These are phyloP conservation scores for Sebastes baramenuke DNA, from an alignment of 2,797 vertebrate genomes.

Conservation along the genomic window DNA sequence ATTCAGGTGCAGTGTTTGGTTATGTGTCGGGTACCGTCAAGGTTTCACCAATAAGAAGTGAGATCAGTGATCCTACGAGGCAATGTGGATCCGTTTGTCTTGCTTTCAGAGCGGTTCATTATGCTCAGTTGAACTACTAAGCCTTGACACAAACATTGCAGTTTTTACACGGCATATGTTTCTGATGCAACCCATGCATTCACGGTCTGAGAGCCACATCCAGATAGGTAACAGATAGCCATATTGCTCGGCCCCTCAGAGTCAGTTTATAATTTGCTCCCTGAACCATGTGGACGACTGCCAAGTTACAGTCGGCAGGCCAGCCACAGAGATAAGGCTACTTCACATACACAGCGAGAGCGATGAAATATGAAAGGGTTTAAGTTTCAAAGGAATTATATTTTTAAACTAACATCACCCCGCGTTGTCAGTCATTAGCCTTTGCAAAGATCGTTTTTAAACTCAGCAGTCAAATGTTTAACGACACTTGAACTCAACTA, in stretches of 20 bases:
- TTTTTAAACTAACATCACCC: not conserved
- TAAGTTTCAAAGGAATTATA: constrained; percentile 2
- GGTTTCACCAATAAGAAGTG: constrained; percentile 20
- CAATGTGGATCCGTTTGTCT: constrained; percentile 41
- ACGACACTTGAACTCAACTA: not conserved
- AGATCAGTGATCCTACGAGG: constrained; percentile 19
- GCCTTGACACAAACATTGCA: constrained; percentile 36
- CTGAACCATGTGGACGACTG: constrained; percentile 37
- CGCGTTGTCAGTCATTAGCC: not conserved
- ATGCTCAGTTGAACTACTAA: constrained; percentile 26
- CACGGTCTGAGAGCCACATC: constrained; percentile 38
- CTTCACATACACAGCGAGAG: constrained; percentile 13
- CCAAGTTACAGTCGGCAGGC: constrained; percentile 20
- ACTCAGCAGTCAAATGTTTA: constrained; percentile 11
- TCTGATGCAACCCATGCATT: constrained; percentile 29
- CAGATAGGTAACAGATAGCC: constrained; percentile 42
- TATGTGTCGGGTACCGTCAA: constrained; percentile 9
- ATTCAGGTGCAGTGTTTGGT: not conserved
- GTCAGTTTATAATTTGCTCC: constrained; percentile 41
- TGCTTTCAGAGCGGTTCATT: constrained; percentile 34
- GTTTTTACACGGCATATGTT: constrained; percentile 2
- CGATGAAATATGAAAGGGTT: constrained; percentile 9
- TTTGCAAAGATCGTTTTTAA: not conserved
- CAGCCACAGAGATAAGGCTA: constrained; percentile 11
- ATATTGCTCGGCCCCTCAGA: constrained; percentile 29